These are phyloP conservation scores for Nemoura dubitans DNA, from an alignment of 2,888 invertebrate genomes.

Conservation along the genomic window DNA sequence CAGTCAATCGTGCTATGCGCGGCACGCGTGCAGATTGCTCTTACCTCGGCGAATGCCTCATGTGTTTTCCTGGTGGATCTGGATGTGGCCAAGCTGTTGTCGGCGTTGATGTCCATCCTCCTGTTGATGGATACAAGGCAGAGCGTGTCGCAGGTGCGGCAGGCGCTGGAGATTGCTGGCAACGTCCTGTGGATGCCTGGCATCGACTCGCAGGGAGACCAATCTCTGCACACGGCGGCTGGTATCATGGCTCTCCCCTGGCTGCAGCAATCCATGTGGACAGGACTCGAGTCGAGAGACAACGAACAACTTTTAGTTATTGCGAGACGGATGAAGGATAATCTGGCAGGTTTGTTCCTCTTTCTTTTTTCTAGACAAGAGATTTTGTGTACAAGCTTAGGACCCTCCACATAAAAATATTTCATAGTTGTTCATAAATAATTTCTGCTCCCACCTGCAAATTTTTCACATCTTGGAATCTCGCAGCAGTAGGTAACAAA, in stretches of 20 bases:
- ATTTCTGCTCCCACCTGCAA: too few relatives aligned
- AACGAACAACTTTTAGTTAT: not conserved
- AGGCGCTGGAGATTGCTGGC: slow-evolving; percentile 15
- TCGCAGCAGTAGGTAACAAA: too few relatives aligned
- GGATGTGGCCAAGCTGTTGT: not conserved
- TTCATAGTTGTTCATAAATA: too few relatives aligned
- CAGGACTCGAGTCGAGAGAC: not conserved
- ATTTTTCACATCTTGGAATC: too few relatives aligned
- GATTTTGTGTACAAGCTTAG: too few relatives aligned
- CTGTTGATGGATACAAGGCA: not conserved
- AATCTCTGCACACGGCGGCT: not conserved
- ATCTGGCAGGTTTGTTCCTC: not conserved
- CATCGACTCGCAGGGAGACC: not conserved
- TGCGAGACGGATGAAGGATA: not conserved
- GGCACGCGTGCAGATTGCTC: not conserved
- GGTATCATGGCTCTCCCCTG: slow-evolving; percentile 51
- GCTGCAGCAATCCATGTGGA: slow-evolving; percentile 47
- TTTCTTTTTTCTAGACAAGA: too few relatives aligned
- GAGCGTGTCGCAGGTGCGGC: not conserved
- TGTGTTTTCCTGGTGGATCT: not conserved
- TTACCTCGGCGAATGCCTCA: not conserved
- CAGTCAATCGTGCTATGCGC: slow-evolving; percentile 2
- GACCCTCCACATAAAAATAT: too few relatives aligned
- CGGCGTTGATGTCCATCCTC: not conserved
- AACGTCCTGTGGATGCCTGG: slow-evolving; percentile 35